Conservation (phyloP, 2,888 invertebrate species). For the Eupithecia exiguata region DNA sequence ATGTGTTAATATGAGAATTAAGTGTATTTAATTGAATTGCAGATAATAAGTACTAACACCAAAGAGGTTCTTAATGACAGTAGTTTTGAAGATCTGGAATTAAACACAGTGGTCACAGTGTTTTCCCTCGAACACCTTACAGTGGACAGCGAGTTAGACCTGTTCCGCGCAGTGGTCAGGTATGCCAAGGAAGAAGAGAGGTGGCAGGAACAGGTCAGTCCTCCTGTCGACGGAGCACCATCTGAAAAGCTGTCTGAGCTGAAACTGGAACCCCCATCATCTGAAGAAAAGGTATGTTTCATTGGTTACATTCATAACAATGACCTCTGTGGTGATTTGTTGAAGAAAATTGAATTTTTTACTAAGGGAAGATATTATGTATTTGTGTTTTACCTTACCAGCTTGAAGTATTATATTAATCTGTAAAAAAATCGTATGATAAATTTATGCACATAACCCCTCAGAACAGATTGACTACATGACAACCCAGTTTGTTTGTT, state of each 20-base stretch:
- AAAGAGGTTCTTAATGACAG: slow-evolving; percentile 89
- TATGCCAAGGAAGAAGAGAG: slow-evolving; percentile 63
- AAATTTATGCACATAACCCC: too few relatives aligned
- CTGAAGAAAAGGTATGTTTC: slow-evolving; percentile 50
- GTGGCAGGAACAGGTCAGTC: slow-evolving; percentile 55
- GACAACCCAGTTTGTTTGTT: not conserved
- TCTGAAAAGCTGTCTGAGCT: slow-evolving; percentile 57
- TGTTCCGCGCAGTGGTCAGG: slow-evolving; percentile 89
- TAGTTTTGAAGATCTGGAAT: slow-evolving; percentile 90
- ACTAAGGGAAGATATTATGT: too few relatives aligned
- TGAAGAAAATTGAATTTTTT: too few relatives aligned
- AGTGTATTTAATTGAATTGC: too few relatives aligned
- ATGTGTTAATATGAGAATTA: too few relatives aligned
- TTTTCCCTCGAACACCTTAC: slow-evolving; percentile 89
- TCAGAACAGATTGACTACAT: too few relatives aligned
- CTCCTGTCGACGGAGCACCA: slow-evolving; percentile 59
- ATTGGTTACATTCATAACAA: too few relatives aligned
- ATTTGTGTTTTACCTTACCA: too few relatives aligned
- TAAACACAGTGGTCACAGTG: slow-evolving; percentile 89
- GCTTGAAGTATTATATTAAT: too few relatives aligned
- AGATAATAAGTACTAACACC: slow-evolving; percentile 91
- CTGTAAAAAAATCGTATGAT: too few relatives aligned
- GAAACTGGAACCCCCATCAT: slow-evolving; percentile 72
- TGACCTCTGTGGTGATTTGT: too few relatives aligned
- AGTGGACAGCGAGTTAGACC: slow-evolving; percentile 89